Evolutionary conservation across 2,113 vertebrate genomes (phyloP), one percentile per base, ranked within the genome.

Genomic region (Apistogramma diplotaenia): DNA sequence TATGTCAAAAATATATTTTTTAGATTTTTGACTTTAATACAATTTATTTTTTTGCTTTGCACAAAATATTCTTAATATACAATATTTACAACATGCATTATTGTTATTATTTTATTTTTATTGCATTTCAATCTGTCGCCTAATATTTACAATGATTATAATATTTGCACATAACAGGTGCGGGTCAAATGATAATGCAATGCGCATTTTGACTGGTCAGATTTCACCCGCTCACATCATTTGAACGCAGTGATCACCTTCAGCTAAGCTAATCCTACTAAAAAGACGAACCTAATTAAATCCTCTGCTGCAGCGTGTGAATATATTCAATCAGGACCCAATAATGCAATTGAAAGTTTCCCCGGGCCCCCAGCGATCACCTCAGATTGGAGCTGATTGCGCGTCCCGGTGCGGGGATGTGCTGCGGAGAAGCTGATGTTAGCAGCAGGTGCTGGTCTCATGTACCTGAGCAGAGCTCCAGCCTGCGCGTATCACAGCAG

Each of bases 361-460:
- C 67, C 31, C 6, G 74, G 60, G 56, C 27, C 57, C 65, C 65
- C 3, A 6, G 78, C 55, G 74, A 81, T 81, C 5, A 9, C 16
- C 29, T 78, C 75, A 82, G 71, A 54, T 82, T 79, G 57, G 19
- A 46, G n/a, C 3, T 35, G 74, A 82, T 57, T 73, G 83, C 43
- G 79, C 23, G 3, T 76, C 56, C 78, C 35, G 74, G n/a, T 61
- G 82, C 3, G 46, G 58, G 25, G 78, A 21, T 55, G 71, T 57
- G 74, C 12, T 27, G 62, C 2, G 46, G 58, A 37, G 88, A 60
- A 13, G 85, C 80, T 87, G 83, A 73, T 90, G 78, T 79, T 72
- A 79, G 88, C 85, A 83, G 90, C 86, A 79, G 82, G 82, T 74
- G 81, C 81, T 57, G 85, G 77, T 35, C 46, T 79, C 79, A 11